These are phyloP conservation scores for Setophaga kirtlandii DNA, from an alignment of 2,113 vertebrate genomes.

Conservation along the genomic window DNA sequence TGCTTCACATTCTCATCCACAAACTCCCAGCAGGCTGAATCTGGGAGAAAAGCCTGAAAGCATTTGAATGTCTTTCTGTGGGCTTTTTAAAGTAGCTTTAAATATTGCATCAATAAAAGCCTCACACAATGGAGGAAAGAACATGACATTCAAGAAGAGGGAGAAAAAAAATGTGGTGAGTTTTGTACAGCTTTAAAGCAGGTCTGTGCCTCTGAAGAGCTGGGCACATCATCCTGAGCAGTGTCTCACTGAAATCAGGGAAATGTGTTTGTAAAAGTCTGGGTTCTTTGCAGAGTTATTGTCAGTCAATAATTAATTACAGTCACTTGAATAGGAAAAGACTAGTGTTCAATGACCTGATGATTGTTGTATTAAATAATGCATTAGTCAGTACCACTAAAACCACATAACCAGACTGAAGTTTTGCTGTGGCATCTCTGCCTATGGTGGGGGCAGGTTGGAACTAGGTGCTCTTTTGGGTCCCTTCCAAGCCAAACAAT, in stretches of 20 bases:
- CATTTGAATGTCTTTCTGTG: neutral
- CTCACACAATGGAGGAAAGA: neutral
- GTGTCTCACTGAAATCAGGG: neutral
- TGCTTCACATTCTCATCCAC: neutral
- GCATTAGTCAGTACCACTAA: neutral
- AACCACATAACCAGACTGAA: neutral
- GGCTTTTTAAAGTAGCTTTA: constrained; percentile 13
- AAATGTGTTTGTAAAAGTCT: neutral
- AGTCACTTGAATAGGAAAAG: neutral
- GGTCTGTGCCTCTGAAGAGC: neutral
- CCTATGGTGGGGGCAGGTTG: rapidly evolving
- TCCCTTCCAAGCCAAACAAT: neutral
- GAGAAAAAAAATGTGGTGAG: neutral
- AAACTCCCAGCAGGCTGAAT: neutral
- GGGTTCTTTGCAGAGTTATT: neutral
- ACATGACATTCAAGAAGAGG: neutral
- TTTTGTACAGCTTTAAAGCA: neutral
- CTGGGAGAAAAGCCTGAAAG: neutral
- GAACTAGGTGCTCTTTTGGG: neutral
- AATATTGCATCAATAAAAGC: constrained; percentile 6
- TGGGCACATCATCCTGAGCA: neutral
- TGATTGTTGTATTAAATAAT: neutral
- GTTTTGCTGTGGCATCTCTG: neutral
- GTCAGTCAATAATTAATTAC: neutral
- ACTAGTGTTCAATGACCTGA: neutral